A percentile compares a stretch with the other conserved stretches of the same genome.
phyloP scores from a whole-genome alignment of 2,113 vertebrate genomes.

The Chinchilla lanigera region DNA sequence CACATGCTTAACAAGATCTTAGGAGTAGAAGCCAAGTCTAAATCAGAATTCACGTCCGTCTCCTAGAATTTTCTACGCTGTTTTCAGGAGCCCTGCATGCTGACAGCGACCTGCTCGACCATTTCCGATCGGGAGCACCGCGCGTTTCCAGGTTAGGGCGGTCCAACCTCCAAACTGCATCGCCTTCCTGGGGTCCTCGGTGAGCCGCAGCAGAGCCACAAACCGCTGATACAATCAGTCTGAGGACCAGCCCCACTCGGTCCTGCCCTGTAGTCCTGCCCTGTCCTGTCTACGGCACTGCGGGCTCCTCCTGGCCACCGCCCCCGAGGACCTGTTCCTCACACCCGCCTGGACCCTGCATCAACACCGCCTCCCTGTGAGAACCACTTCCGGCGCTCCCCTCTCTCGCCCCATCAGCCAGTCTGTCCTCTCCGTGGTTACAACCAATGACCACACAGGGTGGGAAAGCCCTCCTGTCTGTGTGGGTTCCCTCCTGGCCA shows the following conservation, averaged over 20 bases:
- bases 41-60: neutral
- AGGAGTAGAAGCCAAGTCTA: neutral
- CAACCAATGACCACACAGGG: neutral
- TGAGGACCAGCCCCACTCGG: neutral
- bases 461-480: too few species aligned
- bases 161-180: neutral
- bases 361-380: neutral
- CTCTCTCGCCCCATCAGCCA: too few species aligned
- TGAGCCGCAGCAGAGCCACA: neutral
- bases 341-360: neutral
- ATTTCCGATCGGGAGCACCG: accelerated
- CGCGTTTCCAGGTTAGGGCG: neutral
- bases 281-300: too few species aligned
- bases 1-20: neutral
- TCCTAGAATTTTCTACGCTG: too few species aligned
- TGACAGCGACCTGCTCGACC: neutral
- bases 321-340: neutral
- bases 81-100: neutral
- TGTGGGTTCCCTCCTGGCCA: neutral
- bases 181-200: neutral
- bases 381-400: neutral
- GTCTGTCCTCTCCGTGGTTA: neutral
- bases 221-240: neutral
- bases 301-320: neutral
- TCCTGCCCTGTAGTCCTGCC: too few species aligned